These are phyloP conservation scores for Oreochromis niloticus DNA, from an alignment of 2,113 vertebrate species.

Conservation along the genomic window DNA sequence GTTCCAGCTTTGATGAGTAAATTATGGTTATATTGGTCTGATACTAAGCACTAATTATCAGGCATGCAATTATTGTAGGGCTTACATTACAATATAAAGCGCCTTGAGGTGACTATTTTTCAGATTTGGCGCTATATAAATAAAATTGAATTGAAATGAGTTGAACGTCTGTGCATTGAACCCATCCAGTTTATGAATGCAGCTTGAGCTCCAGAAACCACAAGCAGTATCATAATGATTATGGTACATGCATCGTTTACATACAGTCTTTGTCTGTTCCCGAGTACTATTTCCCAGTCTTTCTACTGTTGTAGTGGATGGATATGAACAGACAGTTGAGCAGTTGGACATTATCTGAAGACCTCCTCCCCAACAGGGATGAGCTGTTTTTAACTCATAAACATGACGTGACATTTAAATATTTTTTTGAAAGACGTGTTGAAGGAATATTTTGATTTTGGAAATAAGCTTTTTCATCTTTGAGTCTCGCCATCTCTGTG, in stretches of 20 bases:
- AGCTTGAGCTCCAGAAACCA: background rate
- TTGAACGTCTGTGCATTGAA: background rate
- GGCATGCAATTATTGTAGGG: background rate
- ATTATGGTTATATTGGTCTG: background rate
- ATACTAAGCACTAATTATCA: background rate
- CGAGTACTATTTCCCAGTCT: rapidly evolving
- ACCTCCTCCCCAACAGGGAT: background rate
- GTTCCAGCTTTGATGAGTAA: background rate
- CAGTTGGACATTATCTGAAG: background rate
- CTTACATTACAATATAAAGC: background rate
- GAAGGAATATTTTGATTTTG: background rate
- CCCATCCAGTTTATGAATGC: rapidly evolving
- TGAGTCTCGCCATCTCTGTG: background rate
- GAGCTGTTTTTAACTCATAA: background rate
- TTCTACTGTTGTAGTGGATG: background rate
- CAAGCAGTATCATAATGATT: background rate
- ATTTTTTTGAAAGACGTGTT: background rate
- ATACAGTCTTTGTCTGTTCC: background rate
- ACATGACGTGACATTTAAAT: background rate
- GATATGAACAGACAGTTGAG: background rate
- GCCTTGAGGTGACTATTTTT: background rate
- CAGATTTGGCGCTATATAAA: background rate
- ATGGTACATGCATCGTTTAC: background rate
- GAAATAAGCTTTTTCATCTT: background rate
- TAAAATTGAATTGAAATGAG: background rate